Conservation (phyloP, 2,113 vertebrate species). For the Sprattus sprattus region DNA sequence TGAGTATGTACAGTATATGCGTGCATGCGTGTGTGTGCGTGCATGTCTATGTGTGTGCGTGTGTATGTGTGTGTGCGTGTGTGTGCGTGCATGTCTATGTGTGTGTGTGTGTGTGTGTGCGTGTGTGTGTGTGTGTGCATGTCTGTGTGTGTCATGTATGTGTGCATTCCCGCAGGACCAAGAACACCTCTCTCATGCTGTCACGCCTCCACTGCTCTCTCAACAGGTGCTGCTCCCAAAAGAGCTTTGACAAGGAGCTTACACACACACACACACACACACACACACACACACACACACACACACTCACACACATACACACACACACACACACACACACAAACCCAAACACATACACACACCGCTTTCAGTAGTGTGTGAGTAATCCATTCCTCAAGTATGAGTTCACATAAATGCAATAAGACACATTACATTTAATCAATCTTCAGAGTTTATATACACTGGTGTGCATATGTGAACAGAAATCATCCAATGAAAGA, state of each 20-base stretch:
- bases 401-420: background rate
- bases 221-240: slow-evolving; percentile 38
- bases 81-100: background rate
- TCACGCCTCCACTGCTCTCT: slow-evolving; percentile 33
- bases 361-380: background rate
- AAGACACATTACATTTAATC: too few relatives aligned
- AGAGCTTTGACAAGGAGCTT: slow-evolving; percentile 7
- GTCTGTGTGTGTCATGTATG: background rate
- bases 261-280: slow-evolving; percentile 29
- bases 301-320: slow-evolving; percentile 27
- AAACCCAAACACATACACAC: background rate
- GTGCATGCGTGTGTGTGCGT: background rate
- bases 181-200: slow-evolving; percentile 23
- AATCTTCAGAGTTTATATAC: too few relatives aligned
- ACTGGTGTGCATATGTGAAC: background rate
- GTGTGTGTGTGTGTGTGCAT: background rate
- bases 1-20: background rate
- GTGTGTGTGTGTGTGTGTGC: background rate
- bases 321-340: background rate
- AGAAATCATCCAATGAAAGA: background rate
- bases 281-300: slow-evolving; percentile 21
- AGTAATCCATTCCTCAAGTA: background rate
- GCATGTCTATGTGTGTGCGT: background rate
- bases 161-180: background rate
- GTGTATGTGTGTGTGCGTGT: background rate